These are phyloP conservation scores for Polyommatus iphigenia DNA, from an alignment of 2,888 invertebrate genomes.

Conservation along the genomic window DNA sequence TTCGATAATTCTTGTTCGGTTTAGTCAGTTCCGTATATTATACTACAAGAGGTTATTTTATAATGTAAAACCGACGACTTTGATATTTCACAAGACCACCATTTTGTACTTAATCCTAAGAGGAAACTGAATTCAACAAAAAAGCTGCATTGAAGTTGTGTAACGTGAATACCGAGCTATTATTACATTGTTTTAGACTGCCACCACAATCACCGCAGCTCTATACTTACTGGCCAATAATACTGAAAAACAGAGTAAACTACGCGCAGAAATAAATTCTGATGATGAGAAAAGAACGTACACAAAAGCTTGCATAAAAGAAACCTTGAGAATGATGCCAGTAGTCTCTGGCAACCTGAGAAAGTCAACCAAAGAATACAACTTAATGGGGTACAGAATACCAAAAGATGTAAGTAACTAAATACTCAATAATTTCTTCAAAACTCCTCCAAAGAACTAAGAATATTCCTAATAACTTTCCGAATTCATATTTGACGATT, in stretches of 20 bases:
- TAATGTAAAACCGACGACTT: no score
- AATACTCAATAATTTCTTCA: neutral
- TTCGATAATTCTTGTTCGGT: no score
- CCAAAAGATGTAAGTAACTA: constrained; percentile 77
- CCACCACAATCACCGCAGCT: constrained; percentile 76
- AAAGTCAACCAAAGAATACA: constrained; percentile 74
- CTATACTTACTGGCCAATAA: constrained; percentile 83
- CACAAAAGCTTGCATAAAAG: constrained; percentile 86
- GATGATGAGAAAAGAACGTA: constrained; percentile 72
- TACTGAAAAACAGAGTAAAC: constrained; percentile 81
- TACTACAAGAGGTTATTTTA: no score
- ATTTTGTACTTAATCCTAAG: no score
- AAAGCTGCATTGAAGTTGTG: neutral
- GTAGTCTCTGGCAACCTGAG: constrained; percentile 81
- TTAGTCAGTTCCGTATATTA: no score
- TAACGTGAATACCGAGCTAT: neutral
- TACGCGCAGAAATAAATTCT: constrained; percentile 78
- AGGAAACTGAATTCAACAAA: no score
- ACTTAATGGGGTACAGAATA: constrained; percentile 81
- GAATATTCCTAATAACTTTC: neutral
- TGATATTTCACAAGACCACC: no score
- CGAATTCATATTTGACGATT: constrained; percentile 1
- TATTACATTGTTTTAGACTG: constrained; percentile 64
- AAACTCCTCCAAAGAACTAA: neutral
- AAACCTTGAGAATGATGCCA: constrained; percentile 82